Evolutionary conservation across 2,113 vertebrate genomes (phyloP).

Genomic region (Cervus canadensis): DNA sequence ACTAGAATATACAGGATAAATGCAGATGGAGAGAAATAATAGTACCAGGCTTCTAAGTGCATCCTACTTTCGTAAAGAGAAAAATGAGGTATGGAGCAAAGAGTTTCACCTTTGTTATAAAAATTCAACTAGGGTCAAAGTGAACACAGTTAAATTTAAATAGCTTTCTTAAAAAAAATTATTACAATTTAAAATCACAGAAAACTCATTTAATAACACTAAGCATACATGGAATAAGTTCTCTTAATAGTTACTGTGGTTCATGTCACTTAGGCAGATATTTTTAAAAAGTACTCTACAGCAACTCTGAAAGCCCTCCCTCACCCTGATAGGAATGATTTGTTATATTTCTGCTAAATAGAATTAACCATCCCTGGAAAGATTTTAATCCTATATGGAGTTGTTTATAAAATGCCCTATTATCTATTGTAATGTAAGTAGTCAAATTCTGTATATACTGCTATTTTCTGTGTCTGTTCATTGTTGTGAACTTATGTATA

Average conservation of each 20-base stretch:
- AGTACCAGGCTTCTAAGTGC: background rate
- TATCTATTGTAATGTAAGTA: constrained; percentile 68
- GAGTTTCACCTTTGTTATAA: background rate
- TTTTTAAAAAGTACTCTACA: background rate
- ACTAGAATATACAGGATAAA: background rate
- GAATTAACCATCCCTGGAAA: background rate
- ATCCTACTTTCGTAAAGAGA: background rate
- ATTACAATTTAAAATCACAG: background rate
- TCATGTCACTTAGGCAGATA: background rate
- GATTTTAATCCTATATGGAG: background rate
- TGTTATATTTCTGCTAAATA: background rate
- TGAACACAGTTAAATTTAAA: background rate
- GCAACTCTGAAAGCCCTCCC: background rate
- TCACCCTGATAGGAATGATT: background rate
- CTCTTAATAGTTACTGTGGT: background rate
- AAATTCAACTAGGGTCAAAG: background rate
- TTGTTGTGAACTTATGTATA: constrained; percentile 77
- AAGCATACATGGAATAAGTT: background rate
- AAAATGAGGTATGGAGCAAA: background rate
- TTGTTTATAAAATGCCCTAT: constrained; percentile 25
- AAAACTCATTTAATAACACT: background rate
- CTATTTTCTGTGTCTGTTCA: constrained; percentile 73
- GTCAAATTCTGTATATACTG: constrained; percentile 77
- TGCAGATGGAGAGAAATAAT: accelerated
- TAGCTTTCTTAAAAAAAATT: background rate